These are phyloP conservation scores for Falco columbarius DNA, from an alignment of 2,797 vertebrate genomes.

Conservation along the genomic window DNA sequence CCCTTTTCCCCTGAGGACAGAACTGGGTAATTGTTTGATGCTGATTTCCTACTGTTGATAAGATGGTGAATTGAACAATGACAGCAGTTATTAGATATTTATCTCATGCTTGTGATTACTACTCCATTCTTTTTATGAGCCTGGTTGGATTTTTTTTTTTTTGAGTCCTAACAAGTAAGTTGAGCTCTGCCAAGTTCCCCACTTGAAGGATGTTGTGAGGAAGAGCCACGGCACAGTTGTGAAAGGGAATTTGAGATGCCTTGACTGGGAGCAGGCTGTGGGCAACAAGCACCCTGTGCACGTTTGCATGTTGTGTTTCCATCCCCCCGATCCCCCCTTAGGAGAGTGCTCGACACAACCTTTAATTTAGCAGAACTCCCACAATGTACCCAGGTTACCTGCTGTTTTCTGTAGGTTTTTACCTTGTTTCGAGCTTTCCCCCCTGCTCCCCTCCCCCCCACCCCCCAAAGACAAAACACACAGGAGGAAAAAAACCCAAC, in stretches of 20 bases:
- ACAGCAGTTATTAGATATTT: not conserved
- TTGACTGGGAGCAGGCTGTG: not conserved
- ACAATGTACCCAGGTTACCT: not conserved
- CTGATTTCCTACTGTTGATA: not conserved
- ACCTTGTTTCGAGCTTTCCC: not conserved
- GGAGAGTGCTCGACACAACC: not conserved
- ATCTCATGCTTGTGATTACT: not conserved
- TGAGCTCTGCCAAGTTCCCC: not conserved
- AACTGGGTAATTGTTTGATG: slow-evolving; percentile 29
- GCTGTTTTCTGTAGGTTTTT: not conserved
- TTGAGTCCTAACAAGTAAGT: not conserved
- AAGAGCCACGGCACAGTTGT: not conserved
- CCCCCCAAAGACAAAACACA: too few species aligned
- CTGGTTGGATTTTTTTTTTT: not conserved
- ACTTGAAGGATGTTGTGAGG: not conserved
- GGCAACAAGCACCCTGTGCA: not conserved
- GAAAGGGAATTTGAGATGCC: not conserved
- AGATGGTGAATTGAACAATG: not conserved
- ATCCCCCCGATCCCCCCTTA: not conserved
- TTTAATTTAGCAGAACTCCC: not conserved
- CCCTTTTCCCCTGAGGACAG: not conserved
- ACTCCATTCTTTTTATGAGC: not conserved
- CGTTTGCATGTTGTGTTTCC: not conserved
- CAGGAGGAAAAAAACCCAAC: too few species aligned
- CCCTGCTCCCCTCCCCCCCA: too few species aligned